phyloP scores from a whole-genome alignment of 2,797 vertebrate genomes.

The Pipistrellus pipistrellus region DNA sequence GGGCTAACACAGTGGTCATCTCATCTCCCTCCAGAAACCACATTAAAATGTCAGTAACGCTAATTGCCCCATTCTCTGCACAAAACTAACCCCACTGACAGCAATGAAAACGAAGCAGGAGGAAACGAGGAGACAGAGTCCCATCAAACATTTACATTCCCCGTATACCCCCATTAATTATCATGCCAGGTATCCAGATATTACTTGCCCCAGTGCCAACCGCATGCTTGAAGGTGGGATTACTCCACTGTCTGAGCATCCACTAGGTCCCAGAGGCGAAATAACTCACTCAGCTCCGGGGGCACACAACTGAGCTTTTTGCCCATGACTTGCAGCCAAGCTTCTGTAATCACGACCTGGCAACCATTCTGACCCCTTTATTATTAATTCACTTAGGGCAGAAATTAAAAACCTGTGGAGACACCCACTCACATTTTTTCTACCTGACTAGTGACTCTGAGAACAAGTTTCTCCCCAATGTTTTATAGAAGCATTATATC shows the following conservation, averaged over 20 bases:
- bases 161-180: neutral
- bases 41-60: neutral
- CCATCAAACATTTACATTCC: neutral
- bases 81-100: neutral
- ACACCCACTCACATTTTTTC: constrained; percentile 46
- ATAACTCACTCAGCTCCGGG: constrained; percentile 42
- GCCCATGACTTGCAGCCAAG: constrained; percentile 18
- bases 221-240: constrained; percentile 24
- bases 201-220: constrained; percentile 44
- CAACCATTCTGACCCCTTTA: constrained; percentile 37
- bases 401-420: constrained; percentile 48
- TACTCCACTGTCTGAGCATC: constrained; percentile 66
- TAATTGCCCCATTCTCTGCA: neutral
- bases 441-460: constrained; percentile 17
- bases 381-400: constrained; percentile 30
- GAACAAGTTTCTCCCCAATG: neutral
- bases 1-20: neutral
- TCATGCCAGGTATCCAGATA: constrained; percentile 54
- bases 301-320: constrained; percentile 13
- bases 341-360: constrained; percentile 51
- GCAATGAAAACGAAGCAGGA: constrained; percentile 39
- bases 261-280: constrained; percentile 47
- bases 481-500: constrained; percentile 42
- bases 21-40: neutral
- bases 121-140: constrained; percentile 47